Conservation (phyloP, 2,888 invertebrate species). For the Drepanosiphum platanoidis region DNA sequence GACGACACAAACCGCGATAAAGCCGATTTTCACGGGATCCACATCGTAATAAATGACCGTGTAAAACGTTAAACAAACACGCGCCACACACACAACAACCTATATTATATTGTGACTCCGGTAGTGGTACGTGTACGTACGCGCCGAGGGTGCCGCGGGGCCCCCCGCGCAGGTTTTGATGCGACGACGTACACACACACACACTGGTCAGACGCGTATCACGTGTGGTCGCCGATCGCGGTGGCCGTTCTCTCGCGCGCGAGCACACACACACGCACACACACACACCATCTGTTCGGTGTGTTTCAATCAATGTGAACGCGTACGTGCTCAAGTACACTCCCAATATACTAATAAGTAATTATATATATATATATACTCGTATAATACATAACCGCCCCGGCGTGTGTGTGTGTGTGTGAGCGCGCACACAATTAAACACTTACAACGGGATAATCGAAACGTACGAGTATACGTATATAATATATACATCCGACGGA, state of each 20-base stretch:
- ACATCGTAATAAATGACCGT: background rate
- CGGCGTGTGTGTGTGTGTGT: background rate
- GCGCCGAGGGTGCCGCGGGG: constrained; percentile 41
- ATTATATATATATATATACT: constrained; percentile 7
- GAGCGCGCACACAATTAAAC: constrained; percentile 28
- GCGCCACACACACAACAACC: background rate
- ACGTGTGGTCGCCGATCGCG: constrained; percentile 61
- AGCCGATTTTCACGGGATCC: constrained; percentile 20
- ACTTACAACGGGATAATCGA: constrained; percentile 9
- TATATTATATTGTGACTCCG: too few species aligned
- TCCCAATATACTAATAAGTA: constrained; percentile 45
- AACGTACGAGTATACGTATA: too few species aligned
- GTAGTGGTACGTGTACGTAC: background rate
- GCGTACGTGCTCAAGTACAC: constrained; percentile 57
- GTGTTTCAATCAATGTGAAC: constrained; percentile 59
- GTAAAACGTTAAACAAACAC: constrained; percentile 44
- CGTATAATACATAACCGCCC: background rate
- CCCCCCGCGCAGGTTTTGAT: constrained; percentile 16
- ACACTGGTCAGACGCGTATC: constrained; percentile 61
- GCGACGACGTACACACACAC: constrained; percentile 24
- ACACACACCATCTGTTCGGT: constrained; percentile 49
- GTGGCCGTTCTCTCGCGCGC: constrained; percentile 52
- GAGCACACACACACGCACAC: constrained; percentile 20
- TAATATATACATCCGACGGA: background rate
- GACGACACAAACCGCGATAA: too few species aligned